phyloP scores from a whole-genome alignment of 2,888 invertebrate genomes.

The Tenthredo distinguenda region DNA sequence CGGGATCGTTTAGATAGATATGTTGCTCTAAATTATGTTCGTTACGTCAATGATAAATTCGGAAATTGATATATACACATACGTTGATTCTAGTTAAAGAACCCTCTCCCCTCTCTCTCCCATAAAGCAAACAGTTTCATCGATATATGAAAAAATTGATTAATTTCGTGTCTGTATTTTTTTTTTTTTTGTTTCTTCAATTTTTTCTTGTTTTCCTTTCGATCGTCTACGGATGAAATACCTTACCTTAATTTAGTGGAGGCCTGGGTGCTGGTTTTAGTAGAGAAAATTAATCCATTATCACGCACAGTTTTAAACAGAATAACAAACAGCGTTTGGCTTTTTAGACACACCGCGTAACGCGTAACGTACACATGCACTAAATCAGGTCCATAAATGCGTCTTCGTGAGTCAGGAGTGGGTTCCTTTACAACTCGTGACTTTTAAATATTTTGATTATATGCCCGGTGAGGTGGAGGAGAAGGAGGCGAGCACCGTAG shows the following conservation, averaged over 20 bases:
- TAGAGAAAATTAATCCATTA: slow-evolving; percentile 68
- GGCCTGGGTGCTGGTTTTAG: slow-evolving; percentile 53
- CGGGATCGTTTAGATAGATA: no score
- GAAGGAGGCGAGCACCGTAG: not conserved
- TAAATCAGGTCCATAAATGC: slow-evolving; percentile 55
- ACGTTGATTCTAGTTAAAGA: no score
- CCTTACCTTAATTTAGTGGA: slow-evolving; percentile 69
- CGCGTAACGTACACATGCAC: slow-evolving; percentile 52
- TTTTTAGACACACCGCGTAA: slow-evolving; percentile 41
- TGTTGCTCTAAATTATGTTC: no score
- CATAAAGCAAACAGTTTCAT: not conserved
- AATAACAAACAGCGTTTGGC: slow-evolving; percentile 55
- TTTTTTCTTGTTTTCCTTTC: no score
- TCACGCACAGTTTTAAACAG: slow-evolving; percentile 58
- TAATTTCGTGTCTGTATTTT: no score
- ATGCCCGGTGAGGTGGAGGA: not conserved
- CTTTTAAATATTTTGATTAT: slow-evolving; percentile 54
- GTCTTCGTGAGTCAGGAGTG: slow-evolving; percentile 47
- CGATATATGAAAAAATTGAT: not conserved
- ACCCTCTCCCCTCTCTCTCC: no score
- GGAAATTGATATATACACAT: not conserved
- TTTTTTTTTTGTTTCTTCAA: no score
- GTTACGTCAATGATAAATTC: no score
- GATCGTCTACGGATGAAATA: not conserved
- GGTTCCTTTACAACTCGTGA: not conserved